Conservation (phyloP, 2,797 vertebrate genomes). For the Protonibea diacanthus region DNA sequence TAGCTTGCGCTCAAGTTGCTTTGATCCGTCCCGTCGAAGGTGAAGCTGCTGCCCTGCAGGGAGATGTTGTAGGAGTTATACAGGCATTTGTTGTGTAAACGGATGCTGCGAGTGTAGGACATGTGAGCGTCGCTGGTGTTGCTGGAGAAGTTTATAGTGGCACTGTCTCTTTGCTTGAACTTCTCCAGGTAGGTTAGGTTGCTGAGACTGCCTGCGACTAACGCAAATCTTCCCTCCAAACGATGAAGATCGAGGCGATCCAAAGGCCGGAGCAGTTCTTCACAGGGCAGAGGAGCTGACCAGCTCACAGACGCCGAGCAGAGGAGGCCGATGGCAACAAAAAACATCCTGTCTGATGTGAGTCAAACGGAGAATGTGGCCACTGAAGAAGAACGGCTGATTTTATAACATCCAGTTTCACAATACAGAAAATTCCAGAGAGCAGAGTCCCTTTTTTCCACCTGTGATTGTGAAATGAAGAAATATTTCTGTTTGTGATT, state of each 20-base stretch:
- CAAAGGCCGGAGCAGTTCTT: slow-evolving; percentile 38
- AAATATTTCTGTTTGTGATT: neutral
- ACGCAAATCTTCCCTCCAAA: slow-evolving; percentile 39
- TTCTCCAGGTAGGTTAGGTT: neutral
- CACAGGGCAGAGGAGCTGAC: slow-evolving; percentile 49
- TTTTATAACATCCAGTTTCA: neutral
- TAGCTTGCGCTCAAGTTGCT: slow-evolving; percentile 26
- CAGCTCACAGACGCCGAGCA: slow-evolving; percentile 25
- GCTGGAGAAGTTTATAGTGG: slow-evolving; percentile 23
- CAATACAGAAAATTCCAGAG: neutral
- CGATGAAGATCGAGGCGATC: neutral
- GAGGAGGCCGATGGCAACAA: slow-evolving; percentile 10
- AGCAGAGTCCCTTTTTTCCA: neutral
- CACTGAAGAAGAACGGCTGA: neutral
- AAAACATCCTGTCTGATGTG: slow-evolving; percentile 31
- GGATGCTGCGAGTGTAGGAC: slow-evolving; percentile 41
- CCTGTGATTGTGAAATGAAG: neutral
- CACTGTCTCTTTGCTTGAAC: slow-evolving; percentile 44
- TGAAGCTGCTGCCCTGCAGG: slow-evolving; percentile 23
- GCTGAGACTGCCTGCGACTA: slow-evolving; percentile 38
- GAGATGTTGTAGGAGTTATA: slow-evolving; percentile 25
- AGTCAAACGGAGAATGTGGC: neutral
- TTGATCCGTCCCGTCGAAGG: slow-evolving; percentile 3
- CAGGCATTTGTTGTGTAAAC: slow-evolving; percentile 14
- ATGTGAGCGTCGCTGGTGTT: neutral